These are phyloP conservation scores for Acrobasis repandana DNA, from an alignment of 2,888 invertebrate species.

Conservation along the genomic window DNA sequence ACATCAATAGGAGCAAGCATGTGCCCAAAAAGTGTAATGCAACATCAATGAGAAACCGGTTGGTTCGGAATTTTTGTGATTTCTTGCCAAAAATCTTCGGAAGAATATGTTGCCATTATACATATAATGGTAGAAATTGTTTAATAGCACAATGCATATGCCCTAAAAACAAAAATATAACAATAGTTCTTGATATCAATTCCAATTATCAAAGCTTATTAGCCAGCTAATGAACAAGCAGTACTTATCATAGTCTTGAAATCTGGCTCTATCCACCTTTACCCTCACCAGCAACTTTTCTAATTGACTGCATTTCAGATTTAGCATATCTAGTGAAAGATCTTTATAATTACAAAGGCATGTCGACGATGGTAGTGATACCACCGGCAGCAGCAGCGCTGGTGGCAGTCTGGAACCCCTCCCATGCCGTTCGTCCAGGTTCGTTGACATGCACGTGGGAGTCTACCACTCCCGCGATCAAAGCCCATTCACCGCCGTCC, in stretches of 20 bases:
- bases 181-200: no score
- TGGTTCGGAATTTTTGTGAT: background rate
- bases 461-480: slow-evolving; percentile 87
- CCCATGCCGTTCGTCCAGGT: slow-evolving; percentile 88
- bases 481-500: slow-evolving; percentile 52
- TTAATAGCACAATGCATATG: no score
- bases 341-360: slow-evolving; percentile 83
- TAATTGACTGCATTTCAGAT: no score
- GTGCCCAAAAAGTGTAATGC: background rate
- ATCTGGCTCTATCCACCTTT: no score
- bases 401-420: slow-evolving; percentile 87
- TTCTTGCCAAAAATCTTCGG: no score
- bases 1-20: background rate
- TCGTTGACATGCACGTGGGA: slow-evolving; percentile 88
- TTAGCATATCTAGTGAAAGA: background rate
- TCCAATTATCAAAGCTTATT: no score
- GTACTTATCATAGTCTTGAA: no score
- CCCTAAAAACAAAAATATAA: no score
- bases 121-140: no score
- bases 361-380: slow-evolving; percentile 87
- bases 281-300: no score
- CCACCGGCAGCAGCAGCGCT: slow-evolving; percentile 88
- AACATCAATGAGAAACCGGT: background rate
- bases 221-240: no score
- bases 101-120: no score